A percentile compares a stretch with the other conserved stretches of the same genome.
Evolutionary conservation across 2,797 vertebrate species (phyloP).

Genomic region (Brotula barbata): DNA sequence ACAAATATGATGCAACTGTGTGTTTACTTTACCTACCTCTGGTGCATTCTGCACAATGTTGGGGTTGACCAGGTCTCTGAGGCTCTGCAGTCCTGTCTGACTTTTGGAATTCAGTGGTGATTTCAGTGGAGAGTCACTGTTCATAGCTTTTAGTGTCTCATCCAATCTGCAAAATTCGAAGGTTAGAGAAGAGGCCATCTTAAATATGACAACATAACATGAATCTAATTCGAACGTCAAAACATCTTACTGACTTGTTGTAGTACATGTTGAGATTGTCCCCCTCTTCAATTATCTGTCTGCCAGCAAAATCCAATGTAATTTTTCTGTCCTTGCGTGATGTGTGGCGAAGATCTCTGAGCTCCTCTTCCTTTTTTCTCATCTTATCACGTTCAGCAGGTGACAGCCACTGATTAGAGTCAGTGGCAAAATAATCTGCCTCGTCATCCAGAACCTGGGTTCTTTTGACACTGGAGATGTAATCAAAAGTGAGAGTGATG

Average conservation of each 20-base stretch:
- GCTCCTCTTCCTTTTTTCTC: slow-evolving; percentile 87
- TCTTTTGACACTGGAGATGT: slow-evolving; percentile 82
- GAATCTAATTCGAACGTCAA: neutral
- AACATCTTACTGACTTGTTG: slow-evolving; percentile 77
- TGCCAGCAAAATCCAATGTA: slow-evolving; percentile 93
- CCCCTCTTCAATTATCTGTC: slow-evolving; percentile 87
- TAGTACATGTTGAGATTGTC: slow-evolving; percentile 85
- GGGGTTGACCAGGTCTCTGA: slow-evolving; percentile 89
- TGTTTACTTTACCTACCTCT: slow-evolving; percentile 75
- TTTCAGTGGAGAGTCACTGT: slow-evolving; percentile 68
- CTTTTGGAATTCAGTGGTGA: slow-evolving; percentile 46
- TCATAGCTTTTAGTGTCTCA: slow-evolving; percentile 85
- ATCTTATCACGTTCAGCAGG: slow-evolving; percentile 85
- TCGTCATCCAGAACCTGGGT: slow-evolving; percentile 98
- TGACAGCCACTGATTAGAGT: slow-evolving; percentile 97
- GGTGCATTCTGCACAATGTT: slow-evolving; percentile 86
- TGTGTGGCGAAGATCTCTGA: slow-evolving; percentile 87
- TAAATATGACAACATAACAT: neutral
- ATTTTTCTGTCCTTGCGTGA: slow-evolving; percentile 88
- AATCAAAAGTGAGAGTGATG: slow-evolving; percentile 5
- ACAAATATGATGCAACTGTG: too few relatives aligned
- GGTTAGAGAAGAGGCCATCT: neutral
- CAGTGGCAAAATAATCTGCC: slow-evolving; percentile 92
- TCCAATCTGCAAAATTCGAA: slow-evolving; percentile 81
- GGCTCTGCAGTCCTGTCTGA: slow-evolving; percentile 56